Base-by-base conservation (phyloP, 2,888 invertebrate species). In the Hyalella azteca region DNA sequence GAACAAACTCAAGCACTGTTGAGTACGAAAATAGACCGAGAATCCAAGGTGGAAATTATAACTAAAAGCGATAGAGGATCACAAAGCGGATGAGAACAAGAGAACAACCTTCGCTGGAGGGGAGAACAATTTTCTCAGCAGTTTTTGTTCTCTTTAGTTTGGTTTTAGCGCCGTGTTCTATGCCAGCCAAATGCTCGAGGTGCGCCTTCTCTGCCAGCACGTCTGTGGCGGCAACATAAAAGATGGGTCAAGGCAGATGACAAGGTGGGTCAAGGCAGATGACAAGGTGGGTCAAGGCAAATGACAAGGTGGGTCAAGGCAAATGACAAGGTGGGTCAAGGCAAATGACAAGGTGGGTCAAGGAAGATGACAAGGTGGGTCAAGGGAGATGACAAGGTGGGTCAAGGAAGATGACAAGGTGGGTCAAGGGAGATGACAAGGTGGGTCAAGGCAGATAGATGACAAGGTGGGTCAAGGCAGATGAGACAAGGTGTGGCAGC, bases 91-190 rank as follows among this genome's bases (percentile, higher is more conserved):
- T 13, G 22, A 11, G 66, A 7, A 66, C 32, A 29, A 15, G 66
- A 66, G 19, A 66, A 66, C 66, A 89, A 97, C 97, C 96, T 93
- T 96, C 94, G 86, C 96, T 95, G 54, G 96, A 94, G 81, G 97
- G 97, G 86, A 98, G 91, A 85, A 96, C 91, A 82, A 95, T 94
- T 89, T 97, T 98, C 88, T 96, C 97, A 85, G 94, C 92, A 81
- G 96, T 96, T 86, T 93, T 93, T 15, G 95, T 94, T 87, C 95
- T 95, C 88, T 94, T 94, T 88, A 98, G 91, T 87, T 93, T 93
- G 87, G 93, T 92, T 82, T 93, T 92, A 89, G 95, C 94, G 91
- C 98, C 98, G 77, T 93, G 93, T 89, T 95, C 95, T 86, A 98
- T 81, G 32, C 81, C 83, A 54, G 80, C 66, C 36, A 83, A 79